A percentile compares a stretch with the other conserved stretches of the same genome.
These are phyloP conservation scores for Microtus richardsoni DNA, from an alignment of 2,113 vertebrate species.

Conservation along the genomic window DNA sequence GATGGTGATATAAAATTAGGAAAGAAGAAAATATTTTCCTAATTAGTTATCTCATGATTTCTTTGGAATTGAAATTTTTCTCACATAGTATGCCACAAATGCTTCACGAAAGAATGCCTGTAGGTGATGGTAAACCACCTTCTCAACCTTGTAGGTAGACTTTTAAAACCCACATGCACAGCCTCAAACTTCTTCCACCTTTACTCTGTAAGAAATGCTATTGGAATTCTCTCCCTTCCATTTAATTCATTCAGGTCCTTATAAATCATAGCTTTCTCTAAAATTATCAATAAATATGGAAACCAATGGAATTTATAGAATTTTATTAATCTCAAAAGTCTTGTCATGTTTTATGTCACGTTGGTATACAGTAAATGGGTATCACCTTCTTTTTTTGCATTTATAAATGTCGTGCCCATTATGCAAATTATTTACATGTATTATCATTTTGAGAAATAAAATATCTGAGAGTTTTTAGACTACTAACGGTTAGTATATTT, in stretches of 20 bases:
- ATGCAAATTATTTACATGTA: neutral
- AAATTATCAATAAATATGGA: neutral
- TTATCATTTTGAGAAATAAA: constrained; percentile 4
- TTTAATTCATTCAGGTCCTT: neutral
- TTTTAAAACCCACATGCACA: neutral
- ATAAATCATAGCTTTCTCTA: neutral
- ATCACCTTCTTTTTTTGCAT: neutral
- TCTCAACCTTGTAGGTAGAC: neutral
- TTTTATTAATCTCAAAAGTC: neutral
- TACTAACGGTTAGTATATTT: neutral
- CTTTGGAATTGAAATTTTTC: constrained; percentile 14
- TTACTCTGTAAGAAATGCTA: neutral
- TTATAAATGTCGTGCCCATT: neutral
- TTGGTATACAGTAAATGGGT: neutral
- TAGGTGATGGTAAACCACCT: neutral
- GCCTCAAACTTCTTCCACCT: neutral
- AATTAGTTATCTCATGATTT: neutral
- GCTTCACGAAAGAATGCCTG: neutral
- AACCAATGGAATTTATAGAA: neutral
- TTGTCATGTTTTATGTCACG: neutral
- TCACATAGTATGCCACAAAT: neutral
- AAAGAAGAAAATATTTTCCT: neutral
- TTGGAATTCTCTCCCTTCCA: neutral
- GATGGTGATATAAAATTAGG: neutral
- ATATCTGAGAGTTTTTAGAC: neutral